Evolutionary conservation across 2,113 vertebrate species (phyloP).

Genomic region (Bubo blakistoni): DNA sequence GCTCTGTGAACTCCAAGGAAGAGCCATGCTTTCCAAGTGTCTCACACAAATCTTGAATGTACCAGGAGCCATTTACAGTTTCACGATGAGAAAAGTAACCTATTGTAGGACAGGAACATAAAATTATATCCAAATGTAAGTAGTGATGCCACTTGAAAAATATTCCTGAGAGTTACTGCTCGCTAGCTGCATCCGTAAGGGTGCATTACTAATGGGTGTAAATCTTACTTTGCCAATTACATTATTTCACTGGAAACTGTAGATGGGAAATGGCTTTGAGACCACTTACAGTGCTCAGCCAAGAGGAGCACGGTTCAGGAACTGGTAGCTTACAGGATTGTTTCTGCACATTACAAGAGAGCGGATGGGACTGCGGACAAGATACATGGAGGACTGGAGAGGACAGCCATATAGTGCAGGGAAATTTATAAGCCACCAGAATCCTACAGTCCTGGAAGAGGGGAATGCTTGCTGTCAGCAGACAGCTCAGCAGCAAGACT

Average conservation of each 20-base stretch:
- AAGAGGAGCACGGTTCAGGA: not conserved
- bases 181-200: fast-evolving
- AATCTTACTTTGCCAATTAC: not conserved
- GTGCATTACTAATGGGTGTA: not conserved
- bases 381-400: not conserved
- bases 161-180: not conserved
- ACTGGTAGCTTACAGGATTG: not conserved
- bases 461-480: not conserved
- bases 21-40: slow-evolving; percentile 68
- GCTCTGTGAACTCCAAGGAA: slow-evolving; percentile 88
- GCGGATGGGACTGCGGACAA: not conserved
- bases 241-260: not conserved
- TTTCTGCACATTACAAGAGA: not conserved
- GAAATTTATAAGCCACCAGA: not conserved
- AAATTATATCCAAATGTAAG: not conserved
- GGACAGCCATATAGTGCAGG: not conserved
- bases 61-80: slow-evolving; percentile 89
- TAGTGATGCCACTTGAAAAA: not conserved
- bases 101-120: slow-evolving; percentile 18
- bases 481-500: not conserved
- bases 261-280: not conserved
- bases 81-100: slow-evolving; percentile 96
- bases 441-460: not conserved
- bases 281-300: not conserved
- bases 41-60: slow-evolving; percentile 84